Conservation (phyloP, 2,888 invertebrate species). For the Agrochola macilenta region DNA sequence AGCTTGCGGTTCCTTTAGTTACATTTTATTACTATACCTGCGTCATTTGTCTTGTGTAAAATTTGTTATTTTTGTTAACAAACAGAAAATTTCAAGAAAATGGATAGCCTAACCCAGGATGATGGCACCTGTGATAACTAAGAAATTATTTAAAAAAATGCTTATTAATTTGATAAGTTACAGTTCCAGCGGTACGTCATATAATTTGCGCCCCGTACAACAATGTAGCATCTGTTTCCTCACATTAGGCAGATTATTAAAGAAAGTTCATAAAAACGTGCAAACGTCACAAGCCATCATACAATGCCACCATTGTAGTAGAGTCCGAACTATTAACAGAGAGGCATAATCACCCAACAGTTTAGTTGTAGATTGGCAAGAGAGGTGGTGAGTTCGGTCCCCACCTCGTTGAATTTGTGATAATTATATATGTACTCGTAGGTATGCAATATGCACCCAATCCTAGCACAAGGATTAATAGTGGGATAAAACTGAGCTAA, state of each 20-base stretch:
- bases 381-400: background rate
- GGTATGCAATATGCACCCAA: background rate
- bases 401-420: background rate
- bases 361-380: background rate
- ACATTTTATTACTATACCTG: slow-evolving; percentile 21
- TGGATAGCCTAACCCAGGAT: background rate
- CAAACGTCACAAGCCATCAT: background rate
- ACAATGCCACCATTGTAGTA: background rate
- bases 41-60: background rate
- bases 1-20: slow-evolving; percentile 39
- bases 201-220: background rate
- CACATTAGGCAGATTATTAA: background rate
- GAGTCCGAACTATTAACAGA: background rate
- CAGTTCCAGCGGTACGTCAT: no score
- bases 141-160: no score
- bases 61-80: background rate
- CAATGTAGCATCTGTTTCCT: background rate
- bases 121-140: background rate
- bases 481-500: no score
- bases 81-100: background rate
- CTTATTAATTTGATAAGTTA: background rate
- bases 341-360: no score
- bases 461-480: no score
- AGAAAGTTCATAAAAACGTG: background rate
- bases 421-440: background rate